Percentiles rank a stretch among this genome's conserved stretches.
phyloP scores from a whole-genome alignment of 2,113 vertebrate species.

The Sula dactylatra region DNA sequence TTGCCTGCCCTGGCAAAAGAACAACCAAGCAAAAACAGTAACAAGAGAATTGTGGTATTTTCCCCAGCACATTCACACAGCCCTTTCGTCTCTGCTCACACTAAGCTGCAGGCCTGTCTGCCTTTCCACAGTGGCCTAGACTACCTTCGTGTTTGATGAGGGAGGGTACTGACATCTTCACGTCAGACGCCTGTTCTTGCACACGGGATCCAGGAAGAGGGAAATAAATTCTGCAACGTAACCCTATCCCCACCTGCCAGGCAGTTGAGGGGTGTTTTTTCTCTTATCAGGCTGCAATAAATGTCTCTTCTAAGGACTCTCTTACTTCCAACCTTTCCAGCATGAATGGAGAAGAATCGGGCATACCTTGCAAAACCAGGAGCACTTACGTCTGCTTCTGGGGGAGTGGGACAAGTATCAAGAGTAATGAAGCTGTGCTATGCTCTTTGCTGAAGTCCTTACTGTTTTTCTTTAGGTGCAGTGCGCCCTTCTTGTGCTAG shows the following conservation, averaged over 20 bases:
- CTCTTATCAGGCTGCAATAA: neutral
- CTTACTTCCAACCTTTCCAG: neutral
- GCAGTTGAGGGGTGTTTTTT: neutral
- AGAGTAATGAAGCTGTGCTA: neutral
- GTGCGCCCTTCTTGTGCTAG: neutral
- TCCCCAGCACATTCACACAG: neutral
- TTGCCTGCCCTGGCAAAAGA: constrained; percentile 45
- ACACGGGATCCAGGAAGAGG: neutral
- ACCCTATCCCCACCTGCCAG: neutral
- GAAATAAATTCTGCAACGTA: neutral
- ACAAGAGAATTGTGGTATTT: constrained; percentile 1
- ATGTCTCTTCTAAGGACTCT: neutral
- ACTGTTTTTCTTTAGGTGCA: neutral
- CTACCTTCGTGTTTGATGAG: neutral
- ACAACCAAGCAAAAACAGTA: constrained; percentile 22
- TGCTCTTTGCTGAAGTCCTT: neutral
- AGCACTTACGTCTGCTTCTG: neutral
- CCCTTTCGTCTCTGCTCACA: neutral
- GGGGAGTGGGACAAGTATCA: neutral
- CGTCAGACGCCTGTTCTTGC: neutral
- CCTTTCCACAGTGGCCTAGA: neutral
- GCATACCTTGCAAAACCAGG: neutral
- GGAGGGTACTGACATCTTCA: neutral
- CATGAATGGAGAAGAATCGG: neutral
- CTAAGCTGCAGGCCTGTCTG: neutral